Evolutionary conservation across 2,113 vertebrate species (phyloP).

Genomic region (Agelaius phoeniceus): DNA sequence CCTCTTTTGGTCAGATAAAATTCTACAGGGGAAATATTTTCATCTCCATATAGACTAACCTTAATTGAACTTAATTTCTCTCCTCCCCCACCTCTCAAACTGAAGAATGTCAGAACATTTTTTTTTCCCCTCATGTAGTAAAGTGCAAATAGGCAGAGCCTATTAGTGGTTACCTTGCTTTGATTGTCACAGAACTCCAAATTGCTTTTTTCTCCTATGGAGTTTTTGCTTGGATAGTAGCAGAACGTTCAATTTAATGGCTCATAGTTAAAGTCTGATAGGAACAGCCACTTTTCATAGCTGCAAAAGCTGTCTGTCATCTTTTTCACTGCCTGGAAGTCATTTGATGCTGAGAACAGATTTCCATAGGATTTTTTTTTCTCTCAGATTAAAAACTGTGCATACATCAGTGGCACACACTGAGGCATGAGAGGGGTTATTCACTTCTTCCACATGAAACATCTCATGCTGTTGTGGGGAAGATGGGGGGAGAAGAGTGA

Average conservation of each 20-base stretch:
- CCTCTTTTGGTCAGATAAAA: background rate
- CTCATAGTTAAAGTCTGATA: background rate
- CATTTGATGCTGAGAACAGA: slow-evolving; percentile 2
- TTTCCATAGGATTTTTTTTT: background rate
- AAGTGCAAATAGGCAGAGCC: background rate
- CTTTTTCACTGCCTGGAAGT: slow-evolving; percentile 15
- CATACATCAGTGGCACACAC: background rate
- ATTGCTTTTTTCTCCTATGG: background rate
- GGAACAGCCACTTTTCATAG: background rate
- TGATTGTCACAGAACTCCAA: background rate
- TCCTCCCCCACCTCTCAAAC: background rate
- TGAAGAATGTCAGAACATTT: background rate
- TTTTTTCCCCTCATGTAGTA: background rate
- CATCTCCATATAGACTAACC: background rate
- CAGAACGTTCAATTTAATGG: slow-evolving; percentile 28
- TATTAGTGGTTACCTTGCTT: slow-evolving; percentile 10
- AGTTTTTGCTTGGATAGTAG: slow-evolving; percentile 22
- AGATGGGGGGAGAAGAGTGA: background rate
- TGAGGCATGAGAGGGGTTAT: background rate
- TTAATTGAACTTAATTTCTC: background rate
- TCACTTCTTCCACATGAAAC: background rate
- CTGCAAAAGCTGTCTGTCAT: slow-evolving; percentile 26
- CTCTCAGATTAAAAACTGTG: slow-evolving; percentile 20
- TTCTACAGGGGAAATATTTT: background rate
- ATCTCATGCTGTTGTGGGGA: background rate